Evolutionary conservation across 2,888 invertebrate genomes (phyloP), one percentile per base, ranked within the genome.

Genomic region (Cheilosia variabilis): DNA sequence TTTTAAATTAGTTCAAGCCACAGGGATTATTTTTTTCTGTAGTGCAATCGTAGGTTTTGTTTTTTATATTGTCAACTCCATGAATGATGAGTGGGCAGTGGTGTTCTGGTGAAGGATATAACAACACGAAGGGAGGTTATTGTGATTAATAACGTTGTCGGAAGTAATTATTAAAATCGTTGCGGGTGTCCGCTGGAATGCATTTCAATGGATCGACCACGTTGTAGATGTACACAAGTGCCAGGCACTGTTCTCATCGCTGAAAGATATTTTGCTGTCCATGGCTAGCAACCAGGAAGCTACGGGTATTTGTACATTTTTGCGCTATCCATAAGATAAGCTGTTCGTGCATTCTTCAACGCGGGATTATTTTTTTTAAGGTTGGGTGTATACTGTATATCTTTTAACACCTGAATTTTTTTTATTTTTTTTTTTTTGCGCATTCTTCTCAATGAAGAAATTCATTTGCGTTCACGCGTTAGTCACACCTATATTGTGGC

Each of bases 21-120:
- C 10, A 58, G 52, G 52, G 31, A 50, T 47, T 68, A 7, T 27
- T 52, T 66, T 34, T 5, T 55, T 22, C 27, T 69, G n/a, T 55
- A 50, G 57, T 58, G 45, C 75, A 37, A 45, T 55, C n/a, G 22
- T 55, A 17, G 45, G 24, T 66, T 75, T 47, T 75, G 4, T 37
- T 37, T 37, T 43, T n/a, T 15, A 24, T 43, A 53, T 45, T 17
- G 17, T 7, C 37, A 37, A 47, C 22, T 10, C 13, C 4, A 52
- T 24, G 15, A 57, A n/a, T 15, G 19, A 6, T n/a, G 19, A 9
- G 31, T n/a, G 9, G 31, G 7, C 31, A 31, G 31, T 31, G 15
- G 22, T 37, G 34, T 52, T 37, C 9, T 37, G 50, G 65, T 24
- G 52, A 66, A 53, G 52, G 66, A 53, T 24, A 52, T 27, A 24